Conservation (phyloP, 2,113 vertebrate species). For the Haliaeetus leucogaster region DNA sequence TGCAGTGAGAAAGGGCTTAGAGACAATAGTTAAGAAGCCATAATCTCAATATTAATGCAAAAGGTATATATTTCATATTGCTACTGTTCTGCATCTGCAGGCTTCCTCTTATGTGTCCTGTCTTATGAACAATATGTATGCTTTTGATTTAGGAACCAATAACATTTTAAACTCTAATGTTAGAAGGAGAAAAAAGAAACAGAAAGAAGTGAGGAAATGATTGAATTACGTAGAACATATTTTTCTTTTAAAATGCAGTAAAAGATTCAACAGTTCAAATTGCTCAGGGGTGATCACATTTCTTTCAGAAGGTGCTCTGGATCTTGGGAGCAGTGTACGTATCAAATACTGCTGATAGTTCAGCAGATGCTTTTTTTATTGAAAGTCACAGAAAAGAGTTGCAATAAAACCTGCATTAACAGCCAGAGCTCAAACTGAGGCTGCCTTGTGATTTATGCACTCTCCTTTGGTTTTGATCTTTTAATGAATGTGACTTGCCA, state of each 20-base stretch:
- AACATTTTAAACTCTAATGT: neutral
- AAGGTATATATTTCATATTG: neutral
- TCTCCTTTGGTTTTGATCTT: slow-evolving; percentile 49
- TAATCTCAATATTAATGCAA: slow-evolving; percentile 1
- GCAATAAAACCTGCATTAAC: slow-evolving; percentile 54
- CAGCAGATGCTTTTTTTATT: slow-evolving; percentile 19
- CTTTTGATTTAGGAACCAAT: slow-evolving; percentile 39
- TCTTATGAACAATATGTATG: neutral
- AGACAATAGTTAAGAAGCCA: neutral
- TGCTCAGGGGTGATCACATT: slow-evolving; percentile 12
- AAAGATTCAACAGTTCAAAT: slow-evolving; percentile 26
- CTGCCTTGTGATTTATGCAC: slow-evolving; percentile 30
- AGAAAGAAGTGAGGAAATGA: neutral
- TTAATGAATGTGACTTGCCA: slow-evolving; percentile 29
- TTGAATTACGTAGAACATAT: slow-evolving; percentile 43
- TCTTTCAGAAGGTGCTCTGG: slow-evolving; percentile 24
- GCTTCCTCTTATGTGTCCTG: neutral
- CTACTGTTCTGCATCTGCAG: slow-evolving; percentile 3
- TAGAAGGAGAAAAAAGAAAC: neutral
- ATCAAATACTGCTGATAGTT: slow-evolving; percentile 50
- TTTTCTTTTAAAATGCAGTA: slow-evolving; percentile 27
- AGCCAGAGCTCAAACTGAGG: neutral
- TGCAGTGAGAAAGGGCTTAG: neutral
- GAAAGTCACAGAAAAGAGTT: slow-evolving; percentile 15
- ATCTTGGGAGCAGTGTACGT: neutral